Evolutionary conservation across 1,140 invertebrate species (phyloP).

Genomic region (Copidosoma floridanum): DNA sequence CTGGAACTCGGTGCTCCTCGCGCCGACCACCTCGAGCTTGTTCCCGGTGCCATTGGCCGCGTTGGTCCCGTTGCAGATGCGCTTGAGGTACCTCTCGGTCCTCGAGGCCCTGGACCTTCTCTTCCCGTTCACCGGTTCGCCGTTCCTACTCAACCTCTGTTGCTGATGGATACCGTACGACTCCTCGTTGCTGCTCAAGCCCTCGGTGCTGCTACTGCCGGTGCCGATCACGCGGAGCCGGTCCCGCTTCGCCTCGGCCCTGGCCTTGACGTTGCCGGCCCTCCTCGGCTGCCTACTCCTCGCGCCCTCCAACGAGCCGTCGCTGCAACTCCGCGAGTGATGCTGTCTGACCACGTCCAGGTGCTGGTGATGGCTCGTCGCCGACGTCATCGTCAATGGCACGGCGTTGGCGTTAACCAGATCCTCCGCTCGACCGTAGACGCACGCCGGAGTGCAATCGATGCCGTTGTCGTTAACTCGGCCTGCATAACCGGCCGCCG

Average conservation of each 20-base stretch:
- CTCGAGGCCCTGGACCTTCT: slow-evolving; percentile 65
- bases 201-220: slow-evolving; percentile 61
- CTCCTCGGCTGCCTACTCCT: too few species aligned
- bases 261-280: slow-evolving; percentile 61
- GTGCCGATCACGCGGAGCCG: slow-evolving; percentile 64
- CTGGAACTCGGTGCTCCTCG: background rate
- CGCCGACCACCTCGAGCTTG: background rate
- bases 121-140: slow-evolving; percentile 56
- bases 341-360: background rate
- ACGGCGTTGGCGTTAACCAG: background rate
- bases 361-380: background rate
- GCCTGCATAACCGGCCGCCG: background rate
- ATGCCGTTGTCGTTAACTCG: background rate
- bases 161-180: slow-evolving; percentile 66
- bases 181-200: slow-evolving; percentile 43
- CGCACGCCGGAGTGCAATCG: background rate
- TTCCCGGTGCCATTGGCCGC: background rate
- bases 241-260: slow-evolving; percentile 66
- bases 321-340: background rate
- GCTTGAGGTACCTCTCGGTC: slow-evolving; percentile 74
- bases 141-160: slow-evolving; percentile 58
- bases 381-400: background rate
- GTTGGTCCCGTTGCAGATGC: slow-evolving; percentile 6
- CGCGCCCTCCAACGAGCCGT: slow-evolving; percentile 49
- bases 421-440: background rate